Percentiles rank a stretch among this genome's conserved stretches.
Conservation (phyloP, 2,113 vertebrate species). For the Hydrochoerus hydrochaeris region DNA sequence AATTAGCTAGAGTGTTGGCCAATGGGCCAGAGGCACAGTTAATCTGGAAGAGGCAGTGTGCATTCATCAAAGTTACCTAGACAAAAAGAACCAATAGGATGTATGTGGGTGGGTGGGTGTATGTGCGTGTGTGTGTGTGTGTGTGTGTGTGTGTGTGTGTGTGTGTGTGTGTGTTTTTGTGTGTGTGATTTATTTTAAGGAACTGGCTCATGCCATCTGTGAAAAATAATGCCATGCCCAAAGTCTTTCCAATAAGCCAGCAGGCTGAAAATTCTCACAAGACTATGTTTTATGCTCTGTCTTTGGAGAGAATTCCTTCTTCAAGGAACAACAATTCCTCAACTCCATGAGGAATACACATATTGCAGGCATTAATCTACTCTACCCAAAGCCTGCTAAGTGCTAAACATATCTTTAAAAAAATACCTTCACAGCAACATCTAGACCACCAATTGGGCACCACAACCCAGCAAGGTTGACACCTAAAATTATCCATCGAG, state of each 20-base stretch:
- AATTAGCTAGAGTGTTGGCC: not conserved
- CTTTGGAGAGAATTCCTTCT: slow-evolving; percentile 2
- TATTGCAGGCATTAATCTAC: not conserved
- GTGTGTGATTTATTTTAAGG: not conserved
- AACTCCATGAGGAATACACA: not conserved
- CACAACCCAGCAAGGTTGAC: not conserved
- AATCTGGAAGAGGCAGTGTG: not conserved
- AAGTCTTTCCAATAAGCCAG: not conserved
- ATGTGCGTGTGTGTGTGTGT: not conserved
- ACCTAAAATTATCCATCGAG: not conserved
- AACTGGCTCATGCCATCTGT: not conserved
- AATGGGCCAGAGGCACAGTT: not conserved
- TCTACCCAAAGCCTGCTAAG: not conserved
- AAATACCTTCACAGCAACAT: not conserved
- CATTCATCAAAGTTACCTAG: not conserved
- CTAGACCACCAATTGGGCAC: not conserved
- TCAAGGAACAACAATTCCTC: not conserved
- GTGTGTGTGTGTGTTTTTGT: not conserved
- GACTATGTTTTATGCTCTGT: not conserved
- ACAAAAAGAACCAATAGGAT: not conserved
- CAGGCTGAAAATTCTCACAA: not conserved
- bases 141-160: not conserved
- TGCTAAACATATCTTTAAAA: not conserved
- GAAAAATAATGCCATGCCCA: not conserved
- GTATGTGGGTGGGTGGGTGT: not conserved